Evolutionary conservation across 1,140 invertebrate species (phyloP), one percentile per base, ranked within the genome.

Genomic region (Babylonia areolata): DNA sequence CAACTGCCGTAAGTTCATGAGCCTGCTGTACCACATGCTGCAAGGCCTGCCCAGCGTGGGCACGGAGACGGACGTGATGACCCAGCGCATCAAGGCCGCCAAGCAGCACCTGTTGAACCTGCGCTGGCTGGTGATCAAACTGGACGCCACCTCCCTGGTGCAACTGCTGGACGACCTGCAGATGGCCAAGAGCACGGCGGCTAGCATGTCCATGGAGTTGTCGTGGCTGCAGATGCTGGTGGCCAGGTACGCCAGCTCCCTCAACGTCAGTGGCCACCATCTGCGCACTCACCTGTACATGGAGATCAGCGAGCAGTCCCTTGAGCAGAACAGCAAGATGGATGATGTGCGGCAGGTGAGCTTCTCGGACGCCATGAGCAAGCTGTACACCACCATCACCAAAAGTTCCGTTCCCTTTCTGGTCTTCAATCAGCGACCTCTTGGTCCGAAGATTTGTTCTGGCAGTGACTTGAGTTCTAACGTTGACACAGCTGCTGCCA

Each of bases 41-140:
- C 86, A 84, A 17, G 79, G 82, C 40, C 39, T 78, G 33, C 80
- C 78, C 23, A 64, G 81, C 35, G 69, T 33, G 23, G 28, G 64
- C 31, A 39, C 78, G 28, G 35, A 39, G 9, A 2, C 9, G 20
- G 37, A 23, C 20, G 11, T 77, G 0, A 0, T 3, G 37, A 37
- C 1, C 11, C 31, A 39, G 35, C 81, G 54, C 54, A 0, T 5
- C 31, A 23, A 3, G 20, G 71, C 81, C 46, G 40, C 82, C 71
- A 75, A 86, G 54, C 85, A 23, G 69, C 80, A 69, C 64, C 69
- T 88, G 33, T 79, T 86, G 31, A 77, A 84, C 73, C 46, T 96
- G 11, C 95, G 95, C 85, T 97, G 97, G 97, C 95, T 97, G 20
- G 96, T 96, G 90, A 95, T 96, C 88, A 97, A 97, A 94, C 94